phyloP scores from a whole-genome alignment of 2,113 vertebrate genomes.

The Phainopepla nitens region DNA sequence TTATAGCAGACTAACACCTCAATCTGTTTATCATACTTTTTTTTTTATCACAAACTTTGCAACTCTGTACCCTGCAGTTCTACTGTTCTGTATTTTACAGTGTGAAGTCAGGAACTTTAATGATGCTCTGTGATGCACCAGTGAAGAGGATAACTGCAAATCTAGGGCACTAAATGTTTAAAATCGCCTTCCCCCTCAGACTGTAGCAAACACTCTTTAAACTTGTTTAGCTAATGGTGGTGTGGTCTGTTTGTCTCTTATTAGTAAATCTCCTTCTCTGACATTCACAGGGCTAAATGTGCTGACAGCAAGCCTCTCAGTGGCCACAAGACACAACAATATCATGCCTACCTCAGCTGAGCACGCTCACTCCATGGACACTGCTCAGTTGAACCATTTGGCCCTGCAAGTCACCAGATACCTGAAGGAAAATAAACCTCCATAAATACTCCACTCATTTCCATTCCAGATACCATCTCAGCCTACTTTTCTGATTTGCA shows the following conservation, averaged over 20 bases:
- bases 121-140: slow-evolving; percentile 14
- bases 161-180: slow-evolving; percentile 58
- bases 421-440: not conserved
- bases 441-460: not conserved
- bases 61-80: not conserved
- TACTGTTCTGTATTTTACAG: slow-evolving; percentile 38
- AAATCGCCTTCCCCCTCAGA: not conserved
- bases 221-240: not conserved
- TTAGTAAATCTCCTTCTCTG: not conserved
- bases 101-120: slow-evolving; percentile 34
- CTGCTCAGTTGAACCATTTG: not conserved
- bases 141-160: slow-evolving; percentile 42
- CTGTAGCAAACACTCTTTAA: not conserved
- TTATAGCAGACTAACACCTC: not conserved
- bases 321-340: not conserved
- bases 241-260: not conserved
- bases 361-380: not conserved
- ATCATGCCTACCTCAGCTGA: not conserved
- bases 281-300: not conserved
- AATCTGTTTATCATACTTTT: slow-evolving; percentile 16
- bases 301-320: not conserved
- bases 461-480: not conserved
- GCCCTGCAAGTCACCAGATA: not conserved
- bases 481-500: not conserved
- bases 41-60: slow-evolving; percentile 43